A percentile compares a stretch with the other conserved stretches of the same genome.
Conservation (phyloP, 2,888 invertebrate species). For the Oscheius myriophilus region DNA sequence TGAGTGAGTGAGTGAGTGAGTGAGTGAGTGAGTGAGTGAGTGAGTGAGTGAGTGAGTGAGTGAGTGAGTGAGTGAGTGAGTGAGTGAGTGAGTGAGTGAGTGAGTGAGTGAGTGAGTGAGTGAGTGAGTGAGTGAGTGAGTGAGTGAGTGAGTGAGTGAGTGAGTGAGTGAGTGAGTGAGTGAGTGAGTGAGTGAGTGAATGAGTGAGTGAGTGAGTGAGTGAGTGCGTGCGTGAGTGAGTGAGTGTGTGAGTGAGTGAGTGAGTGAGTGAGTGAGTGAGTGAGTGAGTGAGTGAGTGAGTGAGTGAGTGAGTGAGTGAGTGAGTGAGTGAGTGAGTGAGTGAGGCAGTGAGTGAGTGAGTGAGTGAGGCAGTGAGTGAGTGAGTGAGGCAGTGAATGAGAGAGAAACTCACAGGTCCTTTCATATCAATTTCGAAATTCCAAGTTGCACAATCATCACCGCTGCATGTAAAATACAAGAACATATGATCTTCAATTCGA, state of each 20-base stretch:
- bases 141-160: neutral
- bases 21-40: neutral
- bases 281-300: neutral
- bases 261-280: neutral
- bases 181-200: neutral
- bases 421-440: slow-evolving; percentile 42
- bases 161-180: neutral
- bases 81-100: neutral
- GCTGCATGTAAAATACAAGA: slow-evolving; percentile 49
- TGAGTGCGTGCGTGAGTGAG: neutral
- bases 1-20: neutral
- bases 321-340: neutral
- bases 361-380: neutral
- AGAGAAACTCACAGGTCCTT: slow-evolving; percentile 30
- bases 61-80: neutral
- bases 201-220: neutral
- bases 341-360: neutral
- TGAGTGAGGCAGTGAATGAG: neutral
- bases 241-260: neutral
- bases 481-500: slow-evolving; percentile 39
- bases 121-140: neutral
- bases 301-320: neutral
- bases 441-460: slow-evolving; percentile 41
- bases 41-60: neutral
- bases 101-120: neutral